Base-by-base conservation (phyloP, 2,113 vertebrate genomes). In the Pitta sordida region DNA sequence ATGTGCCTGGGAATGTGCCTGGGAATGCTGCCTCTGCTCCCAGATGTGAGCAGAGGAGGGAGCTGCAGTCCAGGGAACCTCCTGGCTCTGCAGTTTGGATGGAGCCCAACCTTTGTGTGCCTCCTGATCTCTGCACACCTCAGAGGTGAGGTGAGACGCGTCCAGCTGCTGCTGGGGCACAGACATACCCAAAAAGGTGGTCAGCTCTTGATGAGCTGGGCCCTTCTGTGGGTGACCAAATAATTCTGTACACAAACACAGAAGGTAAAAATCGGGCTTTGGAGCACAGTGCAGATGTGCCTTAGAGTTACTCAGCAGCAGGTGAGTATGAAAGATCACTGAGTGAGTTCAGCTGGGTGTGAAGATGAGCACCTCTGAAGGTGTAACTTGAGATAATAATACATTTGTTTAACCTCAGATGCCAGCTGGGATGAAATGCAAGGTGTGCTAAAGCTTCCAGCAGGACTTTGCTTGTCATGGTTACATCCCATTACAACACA, bases 111-210 rank as follows among this genome's bases (percentile, higher is more conserved):
- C 23, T 21, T 2, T 3, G 39, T 10, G 39, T 10, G 1, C 3
- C 41, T n/a, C 1, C 1, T 0, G 2, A 1, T 15, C 49, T 27
- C 53, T 32, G 62, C 10, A 0, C 36, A 2, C 2, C 2, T 0
- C 39, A 2, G 3, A 41, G 63, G 52, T 3, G 43, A 7, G 32
- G 73, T 22, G 56, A 0, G 4, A 2, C 21, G 3, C 2, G 2
- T 11, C 9, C 29, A 12, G 56, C n/a, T 41, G 52, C 6, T 29
- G 48, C 29, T 8, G 7, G 49, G 13, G 44, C 3, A 27, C 53
- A 17, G 58, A 32, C 17, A 43, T 41, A 2, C 55, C 68, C 22
- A 3, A 3, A 19, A 27, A 8, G 13, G 55, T 10, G 24, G 3
- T 4, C 48, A 34, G 0, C 22, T 26, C 0, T 0, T 15, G 48